phyloP scores from a whole-genome alignment of 2,888 invertebrate species.

The Lamellibrachia columna region DNA sequence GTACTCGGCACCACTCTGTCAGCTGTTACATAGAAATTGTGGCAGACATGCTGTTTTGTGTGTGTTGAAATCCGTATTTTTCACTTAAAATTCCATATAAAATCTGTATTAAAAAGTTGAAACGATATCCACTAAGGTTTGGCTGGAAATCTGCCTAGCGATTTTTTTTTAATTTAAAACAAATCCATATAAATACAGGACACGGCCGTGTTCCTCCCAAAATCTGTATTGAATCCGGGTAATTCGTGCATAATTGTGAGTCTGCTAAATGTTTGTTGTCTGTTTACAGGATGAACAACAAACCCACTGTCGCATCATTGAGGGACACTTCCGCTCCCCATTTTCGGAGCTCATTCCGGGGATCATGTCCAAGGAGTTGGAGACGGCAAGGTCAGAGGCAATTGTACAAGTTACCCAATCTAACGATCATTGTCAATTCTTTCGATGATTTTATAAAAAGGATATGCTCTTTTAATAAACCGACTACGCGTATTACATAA shows the following conservation, averaged over 20 bases:
- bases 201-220: background rate
- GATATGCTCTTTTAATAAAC: background rate
- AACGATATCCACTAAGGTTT: too few species aligned
- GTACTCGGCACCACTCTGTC: too few species aligned
- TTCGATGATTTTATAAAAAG: background rate
- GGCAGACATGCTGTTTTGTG: too few species aligned
- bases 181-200: too few species aligned
- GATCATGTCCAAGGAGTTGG: slow-evolving; percentile 84
- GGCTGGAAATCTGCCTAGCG: too few species aligned
- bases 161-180: too few species aligned
- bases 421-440: background rate
- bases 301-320: slow-evolving; percentile 67
- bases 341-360: slow-evolving; percentile 84
- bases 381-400: slow-evolving; percentile 76
- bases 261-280: background rate
- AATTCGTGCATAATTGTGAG: background rate
- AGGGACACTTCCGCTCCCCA: slow-evolving; percentile 89
- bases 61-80: too few species aligned
- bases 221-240: background rate
- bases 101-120: too few species aligned
- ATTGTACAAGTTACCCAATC: background rate
- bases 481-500: too few species aligned
- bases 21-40: too few species aligned
- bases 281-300: slow-evolving; percentile 76
- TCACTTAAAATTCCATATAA: too few species aligned